Conservation (phyloP, 2,888 invertebrate species). For the Caenorhabditis angaria region DNA sequence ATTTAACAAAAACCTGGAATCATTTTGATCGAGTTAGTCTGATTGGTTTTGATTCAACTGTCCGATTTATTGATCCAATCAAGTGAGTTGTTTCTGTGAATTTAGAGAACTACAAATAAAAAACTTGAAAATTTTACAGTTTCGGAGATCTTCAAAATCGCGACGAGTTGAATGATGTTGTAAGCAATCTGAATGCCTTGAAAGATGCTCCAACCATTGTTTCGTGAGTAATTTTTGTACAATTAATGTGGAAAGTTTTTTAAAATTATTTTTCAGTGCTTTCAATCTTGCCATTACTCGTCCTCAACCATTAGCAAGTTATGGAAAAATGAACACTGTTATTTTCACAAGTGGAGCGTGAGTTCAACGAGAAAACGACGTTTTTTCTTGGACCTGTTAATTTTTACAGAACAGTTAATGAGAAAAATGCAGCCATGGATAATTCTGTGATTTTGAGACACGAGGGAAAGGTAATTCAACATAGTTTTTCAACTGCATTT, state of each 20-base stretch:
- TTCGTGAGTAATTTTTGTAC: slow-evolving; percentile 15
- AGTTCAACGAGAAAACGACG: slow-evolving; percentile 3
- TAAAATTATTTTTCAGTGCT: slow-evolving; percentile 16
- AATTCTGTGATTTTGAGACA: slow-evolving; percentile 10
- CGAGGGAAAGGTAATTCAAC: slow-evolving; percentile 21
- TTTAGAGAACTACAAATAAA: neutral
- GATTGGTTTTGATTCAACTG: slow-evolving; percentile 27
- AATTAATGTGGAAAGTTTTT: neutral
- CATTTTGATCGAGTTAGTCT: slow-evolving; percentile 38
- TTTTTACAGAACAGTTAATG: slow-evolving; percentile 18
- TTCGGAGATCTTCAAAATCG: slow-evolving; percentile 23
- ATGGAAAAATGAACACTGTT: slow-evolving; percentile 25
- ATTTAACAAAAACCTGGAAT: slow-evolving; percentile 27
- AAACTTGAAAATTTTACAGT: slow-evolving; percentile 14
- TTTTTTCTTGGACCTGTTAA: neutral
- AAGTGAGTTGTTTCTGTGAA: slow-evolving; percentile 6
- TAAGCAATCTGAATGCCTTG: slow-evolving; percentile 7
- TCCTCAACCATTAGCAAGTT: slow-evolving; percentile 14
- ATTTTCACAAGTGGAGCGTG: slow-evolving; percentile 36
- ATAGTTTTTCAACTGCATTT: neutral
- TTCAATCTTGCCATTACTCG: slow-evolving; percentile 17
- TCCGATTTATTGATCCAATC: slow-evolving; percentile 10
- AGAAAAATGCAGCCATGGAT: neutral
- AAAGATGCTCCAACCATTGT: slow-evolving; percentile 13
- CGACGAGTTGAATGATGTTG: slow-evolving; percentile 16